phyloP scores from a whole-genome alignment of 2,797 vertebrate genomes.

The Centroberyx gerrardi region DNA sequence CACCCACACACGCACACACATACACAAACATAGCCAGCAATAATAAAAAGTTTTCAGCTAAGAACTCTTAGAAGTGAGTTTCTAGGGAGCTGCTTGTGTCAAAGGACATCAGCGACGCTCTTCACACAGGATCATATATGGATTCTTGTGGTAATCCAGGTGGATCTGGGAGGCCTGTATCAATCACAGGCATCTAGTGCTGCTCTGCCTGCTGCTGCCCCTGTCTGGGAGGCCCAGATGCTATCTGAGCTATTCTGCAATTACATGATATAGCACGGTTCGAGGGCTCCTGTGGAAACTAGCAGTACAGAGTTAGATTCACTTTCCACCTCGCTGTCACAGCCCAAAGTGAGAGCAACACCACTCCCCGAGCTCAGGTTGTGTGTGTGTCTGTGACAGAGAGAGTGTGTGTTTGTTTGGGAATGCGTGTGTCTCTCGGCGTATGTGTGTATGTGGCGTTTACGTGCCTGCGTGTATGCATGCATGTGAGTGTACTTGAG shows the following conservation, averaged over 20 bases:
- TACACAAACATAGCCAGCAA: constrained; percentile 49
- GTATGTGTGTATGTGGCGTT: constrained; percentile 6
- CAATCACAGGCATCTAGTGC: constrained; percentile 54
- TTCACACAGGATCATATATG: constrained; percentile 42
- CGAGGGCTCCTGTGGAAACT: constrained; percentile 73
- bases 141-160: constrained; percentile 39
- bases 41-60: constrained; percentile 63
- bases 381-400: constrained; percentile 6
- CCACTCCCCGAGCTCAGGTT: constrained; percentile 47
- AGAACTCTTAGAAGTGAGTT: constrained; percentile 49
- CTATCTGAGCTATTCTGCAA: constrained; percentile 72
- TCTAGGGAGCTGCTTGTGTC: constrained; percentile 49
- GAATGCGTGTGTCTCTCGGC: neutral
- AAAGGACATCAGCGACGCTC: constrained; percentile 37
- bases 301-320: constrained; percentile 72
- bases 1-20: constrained; percentile 15
- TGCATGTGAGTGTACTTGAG: constrained; percentile 25
- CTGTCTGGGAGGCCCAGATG: constrained; percentile 49
- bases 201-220: constrained; percentile 38
- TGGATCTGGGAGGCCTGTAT: constrained; percentile 41
- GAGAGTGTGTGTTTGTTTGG: neutral
- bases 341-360: constrained; percentile 42
- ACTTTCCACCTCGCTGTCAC: constrained; percentile 69
- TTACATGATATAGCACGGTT: constrained; percentile 73
- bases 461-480: neutral